Conservation (phyloP, 2,113 vertebrate species). For the Micronycteris hirsuta region DNA sequence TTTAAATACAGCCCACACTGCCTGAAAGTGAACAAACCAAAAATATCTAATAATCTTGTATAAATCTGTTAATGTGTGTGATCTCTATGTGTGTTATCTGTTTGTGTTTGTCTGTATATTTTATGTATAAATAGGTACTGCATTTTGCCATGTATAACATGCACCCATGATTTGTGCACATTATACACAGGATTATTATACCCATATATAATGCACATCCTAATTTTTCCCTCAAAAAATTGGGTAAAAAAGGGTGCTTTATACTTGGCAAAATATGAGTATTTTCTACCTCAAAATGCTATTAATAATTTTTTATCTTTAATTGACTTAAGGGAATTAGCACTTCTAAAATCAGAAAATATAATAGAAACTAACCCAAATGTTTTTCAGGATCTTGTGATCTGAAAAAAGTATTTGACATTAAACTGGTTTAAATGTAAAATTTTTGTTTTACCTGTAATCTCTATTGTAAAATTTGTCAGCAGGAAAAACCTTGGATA, state of each 20-base stretch:
- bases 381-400: neutral
- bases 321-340: neutral
- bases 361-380: neutral
- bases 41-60: neutral
- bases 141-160: too few species aligned
- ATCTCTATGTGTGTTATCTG: neutral
- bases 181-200: too few species aligned
- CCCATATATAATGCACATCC: too few species aligned
- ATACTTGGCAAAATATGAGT: too few species aligned
- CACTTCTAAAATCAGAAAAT: neutral
- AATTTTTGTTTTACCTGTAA: neutral
- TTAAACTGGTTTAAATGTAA: neutral
- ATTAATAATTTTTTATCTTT: neutral
- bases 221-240: too few species aligned
- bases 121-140: neutral
- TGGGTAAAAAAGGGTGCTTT: too few species aligned
- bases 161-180: too few species aligned
- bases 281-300: neutral
- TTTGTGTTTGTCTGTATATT: neutral
- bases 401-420: neutral
- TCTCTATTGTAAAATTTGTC: neutral
- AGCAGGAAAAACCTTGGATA: neutral
- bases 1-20: neutral
- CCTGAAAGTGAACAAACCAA: neutral
- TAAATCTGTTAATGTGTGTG: neutral